phyloP scores from a whole-genome alignment of 2,888 invertebrate genomes.

The Agrochola lychnidis region DNA sequence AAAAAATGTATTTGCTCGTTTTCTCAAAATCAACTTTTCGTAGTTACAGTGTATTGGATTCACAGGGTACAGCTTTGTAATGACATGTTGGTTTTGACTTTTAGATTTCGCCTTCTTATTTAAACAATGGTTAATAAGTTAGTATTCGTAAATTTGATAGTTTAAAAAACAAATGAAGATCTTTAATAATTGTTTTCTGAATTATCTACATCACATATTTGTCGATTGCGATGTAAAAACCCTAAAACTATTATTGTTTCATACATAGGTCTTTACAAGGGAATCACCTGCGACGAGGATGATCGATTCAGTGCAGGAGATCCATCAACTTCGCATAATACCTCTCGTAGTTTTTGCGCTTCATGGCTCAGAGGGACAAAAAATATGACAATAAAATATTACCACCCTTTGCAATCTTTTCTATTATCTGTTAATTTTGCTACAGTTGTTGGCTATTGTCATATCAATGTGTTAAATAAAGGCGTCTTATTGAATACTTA shows the following conservation, averaged over 20 bases:
- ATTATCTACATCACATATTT: background rate
- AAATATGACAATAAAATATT: conserved; percentile 33
- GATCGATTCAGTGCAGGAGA: conserved; percentile 69
- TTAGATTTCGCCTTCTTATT: conserved; percentile 33
- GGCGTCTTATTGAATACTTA: conserved; percentile 30
- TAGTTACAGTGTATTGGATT: no score
- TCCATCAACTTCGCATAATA: conserved; percentile 71
- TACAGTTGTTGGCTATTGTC: conserved; percentile 40
- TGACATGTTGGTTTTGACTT: conserved; percentile 45
- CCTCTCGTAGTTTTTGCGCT: conserved; percentile 61
- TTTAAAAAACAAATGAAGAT: background rate
- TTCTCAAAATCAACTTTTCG: no score
- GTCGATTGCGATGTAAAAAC: conserved; percentile 1
- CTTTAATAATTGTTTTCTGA: background rate
- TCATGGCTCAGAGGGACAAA: conserved; percentile 4
- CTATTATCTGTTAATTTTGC: conserved; percentile 28
- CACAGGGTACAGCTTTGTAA: no score
- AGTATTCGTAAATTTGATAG: background rate
- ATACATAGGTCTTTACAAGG: conserved; percentile 20
- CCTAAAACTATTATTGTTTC: background rate
- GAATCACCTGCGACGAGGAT: conserved; percentile 48
- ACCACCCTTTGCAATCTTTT: conserved; percentile 26
- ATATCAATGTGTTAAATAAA: conserved; percentile 9
- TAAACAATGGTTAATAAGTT: conserved; percentile 16
- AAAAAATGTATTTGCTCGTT: no score